These are phyloP conservation scores for Aphaenogaster rudis DNA, from an alignment of 1,140 invertebrate species.

Conservation along the genomic window DNA sequence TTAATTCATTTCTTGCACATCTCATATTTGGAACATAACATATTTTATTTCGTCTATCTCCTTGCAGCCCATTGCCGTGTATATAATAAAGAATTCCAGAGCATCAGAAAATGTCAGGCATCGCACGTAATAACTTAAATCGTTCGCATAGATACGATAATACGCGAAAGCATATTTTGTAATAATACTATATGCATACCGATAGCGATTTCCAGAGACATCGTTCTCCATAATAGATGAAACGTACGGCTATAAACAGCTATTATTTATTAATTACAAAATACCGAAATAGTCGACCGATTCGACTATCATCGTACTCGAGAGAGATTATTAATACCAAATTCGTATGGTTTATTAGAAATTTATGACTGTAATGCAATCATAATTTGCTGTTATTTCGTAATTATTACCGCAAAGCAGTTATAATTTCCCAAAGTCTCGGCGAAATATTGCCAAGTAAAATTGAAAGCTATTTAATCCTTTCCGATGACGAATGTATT, in stretches of 20 bases:
- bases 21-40: slow-evolving; percentile 4
- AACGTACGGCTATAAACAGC: slow-evolving; percentile 41
- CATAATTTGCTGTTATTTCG: slow-evolving; percentile 49
- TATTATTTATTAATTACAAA: slow-evolving; percentile 61
- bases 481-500: slow-evolving; percentile 3
- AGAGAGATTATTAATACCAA: slow-evolving; percentile 57
- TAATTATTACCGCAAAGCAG: slow-evolving; percentile 50
- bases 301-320: slow-evolving; percentile 40
- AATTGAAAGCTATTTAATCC: slow-evolving; percentile 61
- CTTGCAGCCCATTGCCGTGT: background rate
- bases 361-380: slow-evolving; percentile 44
- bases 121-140: slow-evolving; percentile 35
- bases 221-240: slow-evolving; percentile 17
- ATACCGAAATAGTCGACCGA: slow-evolving; percentile 40
- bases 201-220: slow-evolving; percentile 33
- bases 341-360: slow-evolving; percentile 59
- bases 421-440: slow-evolving; percentile 53
- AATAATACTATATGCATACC: slow-evolving; percentile 35
- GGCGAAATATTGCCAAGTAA: slow-evolving; percentile 39
- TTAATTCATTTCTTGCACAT: background rate
- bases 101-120: slow-evolving; percentile 37
- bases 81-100: slow-evolving; percentile 28
- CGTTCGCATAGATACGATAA: slow-evolving; percentile 20
- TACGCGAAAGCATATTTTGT: slow-evolving; percentile 36
- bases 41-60: slow-evolving; percentile 11